A percentile compares a stretch with the other conserved stretches of the same genome.
These are phyloP conservation scores for Pyrrhia umbra DNA, from an alignment of 2,888 invertebrate species.

Conservation along the genomic window DNA sequence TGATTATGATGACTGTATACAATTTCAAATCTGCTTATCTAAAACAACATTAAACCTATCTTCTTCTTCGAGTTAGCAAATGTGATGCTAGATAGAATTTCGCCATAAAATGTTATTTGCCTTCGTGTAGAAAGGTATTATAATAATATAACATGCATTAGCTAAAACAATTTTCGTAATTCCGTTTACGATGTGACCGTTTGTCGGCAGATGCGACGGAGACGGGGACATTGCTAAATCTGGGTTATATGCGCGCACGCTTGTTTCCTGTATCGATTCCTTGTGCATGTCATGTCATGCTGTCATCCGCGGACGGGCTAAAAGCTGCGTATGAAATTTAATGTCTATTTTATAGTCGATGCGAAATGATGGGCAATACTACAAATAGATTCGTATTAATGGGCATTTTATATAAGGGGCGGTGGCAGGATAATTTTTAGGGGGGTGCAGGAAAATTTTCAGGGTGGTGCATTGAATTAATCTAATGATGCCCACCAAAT, in stretches of 20 bases:
- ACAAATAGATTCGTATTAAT: too few relatives aligned
- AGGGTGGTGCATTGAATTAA: too few relatives aligned
- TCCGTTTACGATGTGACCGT: slow-evolving; percentile 64
- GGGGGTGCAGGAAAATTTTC: too few relatives aligned
- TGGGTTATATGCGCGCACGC: slow-evolving; percentile 71
- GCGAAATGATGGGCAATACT: slow-evolving; percentile 17
- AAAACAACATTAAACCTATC: not conserved
- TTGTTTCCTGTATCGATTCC: slow-evolving; percentile 84
- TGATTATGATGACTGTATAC: too few relatives aligned
- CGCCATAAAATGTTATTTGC: slow-evolving; percentile 10
- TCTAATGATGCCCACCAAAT: too few relatives aligned
- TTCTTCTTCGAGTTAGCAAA: not conserved
- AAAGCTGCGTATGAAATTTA: slow-evolving; percentile 58
- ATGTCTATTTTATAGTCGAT: slow-evolving; percentile 60
- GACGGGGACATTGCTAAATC: slow-evolving; percentile 80
- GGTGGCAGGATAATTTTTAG: too few relatives aligned
- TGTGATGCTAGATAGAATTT: slow-evolving; percentile 11
- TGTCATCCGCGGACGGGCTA: slow-evolving; percentile 58
- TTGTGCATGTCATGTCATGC: slow-evolving; percentile 69
- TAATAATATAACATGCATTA: slow-evolving; percentile 52
- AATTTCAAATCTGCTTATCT: not conserved
- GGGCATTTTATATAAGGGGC: too few relatives aligned
- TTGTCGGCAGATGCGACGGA: slow-evolving; percentile 62
- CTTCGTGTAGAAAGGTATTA: slow-evolving; percentile 26
- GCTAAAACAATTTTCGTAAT: slow-evolving; percentile 61